Evolutionary conservation across 2,113 vertebrate genomes (phyloP).

Genomic region (Datnioides undecimradiatus): DNA sequence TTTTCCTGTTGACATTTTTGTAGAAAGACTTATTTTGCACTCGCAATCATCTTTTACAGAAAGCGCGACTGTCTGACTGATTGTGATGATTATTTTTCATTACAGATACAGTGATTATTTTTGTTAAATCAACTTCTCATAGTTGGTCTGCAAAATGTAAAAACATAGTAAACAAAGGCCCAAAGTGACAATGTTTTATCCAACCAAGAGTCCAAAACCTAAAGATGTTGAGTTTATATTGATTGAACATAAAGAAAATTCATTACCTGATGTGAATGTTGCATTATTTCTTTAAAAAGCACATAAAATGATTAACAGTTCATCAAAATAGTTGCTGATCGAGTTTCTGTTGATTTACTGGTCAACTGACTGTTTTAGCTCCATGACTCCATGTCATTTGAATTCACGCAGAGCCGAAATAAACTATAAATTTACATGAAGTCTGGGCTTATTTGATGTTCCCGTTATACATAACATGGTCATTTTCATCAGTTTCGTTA

Average conservation of each 20-base stretch:
- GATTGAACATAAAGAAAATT: background rate
- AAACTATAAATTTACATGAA: background rate
- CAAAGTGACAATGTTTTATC: too few relatives aligned
- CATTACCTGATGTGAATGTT: background rate
- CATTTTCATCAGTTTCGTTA: background rate
- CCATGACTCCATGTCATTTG: too few relatives aligned
- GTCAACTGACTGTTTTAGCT: background rate
- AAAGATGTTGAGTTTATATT: background rate
- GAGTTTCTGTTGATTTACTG: background rate
- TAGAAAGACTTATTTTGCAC: background rate
- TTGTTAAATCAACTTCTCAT: background rate
- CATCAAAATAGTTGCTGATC: background rate
- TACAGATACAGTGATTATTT: background rate
- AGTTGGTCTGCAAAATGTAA: background rate
- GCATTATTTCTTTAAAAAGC: background rate
- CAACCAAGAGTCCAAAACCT: background rate
- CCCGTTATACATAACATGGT: background rate
- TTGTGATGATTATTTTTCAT: background rate
- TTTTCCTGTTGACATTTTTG: background rate
- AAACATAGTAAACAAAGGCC: too few relatives aligned
- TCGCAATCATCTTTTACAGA: background rate
- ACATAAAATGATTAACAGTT: background rate
- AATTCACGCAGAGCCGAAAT: background rate
- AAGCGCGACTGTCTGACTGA: background rate
- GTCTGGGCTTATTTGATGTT: background rate